Percentiles rank a stretch among this genome's conserved stretches.
Conservation (phyloP, 2,797 vertebrate genomes). For the Ctenochaetus hawaiiensis region DNA sequence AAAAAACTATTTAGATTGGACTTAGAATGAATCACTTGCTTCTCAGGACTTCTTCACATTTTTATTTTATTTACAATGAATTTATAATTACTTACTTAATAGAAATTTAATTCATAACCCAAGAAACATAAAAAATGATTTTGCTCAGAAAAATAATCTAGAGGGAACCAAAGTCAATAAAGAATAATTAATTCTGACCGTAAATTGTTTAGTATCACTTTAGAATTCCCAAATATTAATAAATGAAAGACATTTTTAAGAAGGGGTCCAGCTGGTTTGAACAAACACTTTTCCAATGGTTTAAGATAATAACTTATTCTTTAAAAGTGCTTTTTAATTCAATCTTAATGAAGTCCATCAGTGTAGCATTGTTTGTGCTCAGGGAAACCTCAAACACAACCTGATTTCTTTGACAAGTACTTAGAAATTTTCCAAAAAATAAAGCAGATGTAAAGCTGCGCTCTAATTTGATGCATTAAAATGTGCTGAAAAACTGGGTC, state of each 20-base stretch:
- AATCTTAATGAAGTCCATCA: neutral
- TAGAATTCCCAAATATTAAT: neutral
- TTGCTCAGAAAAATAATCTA: neutral
- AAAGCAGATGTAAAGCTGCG: neutral
- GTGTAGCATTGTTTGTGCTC: slow-evolving; percentile 1
- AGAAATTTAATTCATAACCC: neutral
- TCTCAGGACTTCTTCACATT: neutral
- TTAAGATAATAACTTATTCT: neutral
- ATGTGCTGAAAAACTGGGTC: slow-evolving; percentile 11
- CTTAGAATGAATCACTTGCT: too few species aligned
- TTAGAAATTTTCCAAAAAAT: neutral
- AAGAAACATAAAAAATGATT: neutral
- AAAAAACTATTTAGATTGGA: too few species aligned
- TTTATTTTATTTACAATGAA: neutral
- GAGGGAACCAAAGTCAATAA: neutral
- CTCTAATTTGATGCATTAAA: slow-evolving; percentile 26
- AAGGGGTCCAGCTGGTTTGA: neutral
- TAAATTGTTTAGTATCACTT: neutral
- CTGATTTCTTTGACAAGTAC: neutral
- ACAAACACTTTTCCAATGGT: neutral
- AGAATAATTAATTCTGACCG: neutral
- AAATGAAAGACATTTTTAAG: neutral
- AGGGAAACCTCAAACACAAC: neutral
- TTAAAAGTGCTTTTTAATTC: neutral
- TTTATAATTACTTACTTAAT: neutral